phyloP scores from a whole-genome alignment of 2,888 invertebrate species.

The Chrysolina americana region DNA sequence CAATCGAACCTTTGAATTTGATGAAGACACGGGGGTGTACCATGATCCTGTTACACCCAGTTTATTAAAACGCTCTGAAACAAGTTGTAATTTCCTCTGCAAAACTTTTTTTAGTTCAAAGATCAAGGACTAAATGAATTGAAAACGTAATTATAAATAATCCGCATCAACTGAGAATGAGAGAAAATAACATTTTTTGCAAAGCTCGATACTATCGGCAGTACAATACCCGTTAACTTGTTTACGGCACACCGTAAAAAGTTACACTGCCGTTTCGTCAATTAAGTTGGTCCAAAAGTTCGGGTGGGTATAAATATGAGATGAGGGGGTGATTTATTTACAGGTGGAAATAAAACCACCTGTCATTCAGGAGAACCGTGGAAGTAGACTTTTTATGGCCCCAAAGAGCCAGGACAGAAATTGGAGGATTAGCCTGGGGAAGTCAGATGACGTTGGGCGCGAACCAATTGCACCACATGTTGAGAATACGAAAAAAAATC shows the following conservation, averaged over 20 bases:
- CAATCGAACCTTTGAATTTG: too few species aligned
- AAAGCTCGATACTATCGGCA: not conserved
- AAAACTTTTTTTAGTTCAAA: too few species aligned
- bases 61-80: too few species aligned
- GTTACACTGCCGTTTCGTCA: constrained; percentile 40
- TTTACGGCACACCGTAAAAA: constrained; percentile 43
- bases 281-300: constrained; percentile 42
- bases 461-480: not conserved
- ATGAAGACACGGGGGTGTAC: too few species aligned
- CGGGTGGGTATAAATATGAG: constrained; percentile 47
- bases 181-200: not conserved
- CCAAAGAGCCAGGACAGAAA: constrained; percentile 12
- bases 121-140: too few species aligned
- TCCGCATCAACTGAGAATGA: not conserved
- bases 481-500: not conserved
- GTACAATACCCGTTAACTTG: constrained; percentile 38
- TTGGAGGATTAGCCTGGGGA: constrained; percentile 5
- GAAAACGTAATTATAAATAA: not conserved
- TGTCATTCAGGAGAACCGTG: constrained; percentile 45
- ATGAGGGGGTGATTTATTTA: constrained; percentile 53
- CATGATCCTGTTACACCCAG: too few species aligned
- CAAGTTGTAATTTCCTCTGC: too few species aligned
- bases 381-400: constrained; percentile 39
- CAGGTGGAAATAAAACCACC: constrained; percentile 51
- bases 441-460: not conserved